Percentiles rank a stretch among this genome's conserved stretches.
These are phyloP conservation scores for Anagrus nilaparvatae DNA, from an alignment of 1,140 invertebrate species.

Conservation along the genomic window DNA sequence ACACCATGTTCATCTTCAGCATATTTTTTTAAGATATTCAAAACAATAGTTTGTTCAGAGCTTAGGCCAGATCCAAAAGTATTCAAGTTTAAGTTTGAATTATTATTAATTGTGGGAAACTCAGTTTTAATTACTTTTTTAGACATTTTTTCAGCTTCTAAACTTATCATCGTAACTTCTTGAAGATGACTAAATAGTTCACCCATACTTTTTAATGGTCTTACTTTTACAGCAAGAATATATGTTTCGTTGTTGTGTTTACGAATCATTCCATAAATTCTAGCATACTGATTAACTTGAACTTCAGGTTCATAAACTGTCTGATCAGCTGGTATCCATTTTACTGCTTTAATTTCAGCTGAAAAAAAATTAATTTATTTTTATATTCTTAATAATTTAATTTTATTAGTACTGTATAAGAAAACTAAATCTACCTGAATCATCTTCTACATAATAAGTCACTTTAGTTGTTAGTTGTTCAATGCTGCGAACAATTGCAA, in stretches of 20 bases:
- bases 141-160: constrained; percentile 19
- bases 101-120: not conserved
- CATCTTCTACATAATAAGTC: constrained; percentile 31
- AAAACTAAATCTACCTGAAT: constrained; percentile 27
- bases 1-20: constrained; percentile 30
- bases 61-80: constrained; percentile 17
- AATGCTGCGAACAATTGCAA: constrained; percentile 26
- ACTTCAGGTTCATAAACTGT: constrained; percentile 12
- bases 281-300: constrained; percentile 23
- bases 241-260: constrained; percentile 23
- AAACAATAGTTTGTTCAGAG: constrained; percentile 25
- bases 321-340: constrained; percentile 34
- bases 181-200: constrained; percentile 29
- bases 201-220: constrained; percentile 22
- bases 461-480: constrained; percentile 31
- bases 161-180: constrained; percentile 22
- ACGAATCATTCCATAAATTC: constrained; percentile 26
- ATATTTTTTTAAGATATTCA: constrained; percentile 27
- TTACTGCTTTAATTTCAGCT: constrained; percentile 29
- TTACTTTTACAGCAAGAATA: constrained; percentile 26
- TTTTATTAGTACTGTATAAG: constrained; percentile 3
- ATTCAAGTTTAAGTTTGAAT: not conserved
- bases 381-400: not conserved
- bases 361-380: not conserved
- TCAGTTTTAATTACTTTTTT: constrained; percentile 13